Evolutionary conservation across 64 coral and sea anemone species (phyloP).

Genomic region (Dendronephthya gigantea): DNA sequence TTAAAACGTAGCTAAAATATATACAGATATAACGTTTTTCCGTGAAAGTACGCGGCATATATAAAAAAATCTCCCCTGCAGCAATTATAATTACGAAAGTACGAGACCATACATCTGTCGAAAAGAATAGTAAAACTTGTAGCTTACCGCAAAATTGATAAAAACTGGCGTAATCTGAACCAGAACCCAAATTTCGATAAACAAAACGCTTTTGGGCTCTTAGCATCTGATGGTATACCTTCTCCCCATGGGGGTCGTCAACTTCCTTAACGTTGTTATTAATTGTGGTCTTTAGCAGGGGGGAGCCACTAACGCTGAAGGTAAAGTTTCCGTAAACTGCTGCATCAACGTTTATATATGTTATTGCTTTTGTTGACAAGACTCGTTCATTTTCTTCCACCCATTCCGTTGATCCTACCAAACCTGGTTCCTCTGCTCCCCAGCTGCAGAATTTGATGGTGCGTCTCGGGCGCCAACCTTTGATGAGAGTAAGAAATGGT

Average conservation of each 20-base stretch:
- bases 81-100: no score
- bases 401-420: conserved; percentile 93
- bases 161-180: conserved; percentile 65
- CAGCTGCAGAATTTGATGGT: conserved; percentile 89
- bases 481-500: neutral
- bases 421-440: conserved; percentile 87
- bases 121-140: neutral
- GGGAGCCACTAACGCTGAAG: conserved; percentile 12
- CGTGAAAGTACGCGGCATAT: no score
- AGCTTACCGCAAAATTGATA: conserved; percentile 50
- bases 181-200: conserved; percentile 43
- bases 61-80: no score
- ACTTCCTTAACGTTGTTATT: neutral
- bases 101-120: no score
- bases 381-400: conserved; percentile 59
- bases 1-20: no score
- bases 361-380: conserved; percentile 60
- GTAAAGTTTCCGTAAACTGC: conserved; percentile 53
- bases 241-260: conserved; percentile 34
- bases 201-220: conserved; percentile 7
- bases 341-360: conserved; percentile 83
- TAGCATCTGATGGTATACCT: conserved; percentile 53
- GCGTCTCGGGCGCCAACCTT: conserved; percentile 86
- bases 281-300: neutral
- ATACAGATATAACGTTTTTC: no score